phyloP scores from a whole-genome alignment of 1,140 invertebrate genomes.

The Lanistes nyassanus region DNA sequence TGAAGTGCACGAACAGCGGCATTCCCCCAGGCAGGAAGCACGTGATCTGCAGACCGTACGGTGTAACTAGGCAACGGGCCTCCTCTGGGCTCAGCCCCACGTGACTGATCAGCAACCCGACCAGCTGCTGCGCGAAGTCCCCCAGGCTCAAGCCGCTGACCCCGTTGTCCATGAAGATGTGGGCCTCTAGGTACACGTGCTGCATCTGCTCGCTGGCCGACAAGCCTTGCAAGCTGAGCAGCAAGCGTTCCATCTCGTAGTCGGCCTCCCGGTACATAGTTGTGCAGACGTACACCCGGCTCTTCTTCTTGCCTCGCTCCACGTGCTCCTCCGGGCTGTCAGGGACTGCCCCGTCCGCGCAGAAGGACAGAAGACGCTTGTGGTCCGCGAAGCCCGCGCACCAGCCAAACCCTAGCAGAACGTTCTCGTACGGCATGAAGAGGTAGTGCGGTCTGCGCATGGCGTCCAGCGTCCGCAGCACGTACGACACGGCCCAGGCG shows the following conservation, averaged over 20 bases:
- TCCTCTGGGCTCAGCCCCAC: constrained; percentile 32
- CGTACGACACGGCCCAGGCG: constrained; percentile 36
- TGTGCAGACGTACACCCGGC: constrained; percentile 50
- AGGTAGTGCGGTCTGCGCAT: constrained; percentile 31
- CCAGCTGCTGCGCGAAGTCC: constrained; percentile 54
- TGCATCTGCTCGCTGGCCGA: constrained; percentile 33
- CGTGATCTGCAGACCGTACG: constrained; percentile 51
- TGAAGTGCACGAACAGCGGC: constrained; percentile 52
- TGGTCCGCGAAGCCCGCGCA: constrained; percentile 40
- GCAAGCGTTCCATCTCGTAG: constrained; percentile 52
- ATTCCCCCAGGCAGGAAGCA: constrained; percentile 41
- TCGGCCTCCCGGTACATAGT: constrained; percentile 59
- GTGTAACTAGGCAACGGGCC: constrained; percentile 39
- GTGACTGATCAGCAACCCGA: constrained; percentile 43
- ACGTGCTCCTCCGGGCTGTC: not conserved
- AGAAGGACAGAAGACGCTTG: constrained; percentile 29
- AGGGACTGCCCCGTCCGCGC: constrained; percentile 16
- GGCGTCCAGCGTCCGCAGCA: constrained; percentile 23
- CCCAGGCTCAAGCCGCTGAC: constrained; percentile 39
- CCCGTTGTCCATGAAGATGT: constrained; percentile 61
- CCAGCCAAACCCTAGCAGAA: constrained; percentile 38
- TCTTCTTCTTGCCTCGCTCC: constrained; percentile 7
- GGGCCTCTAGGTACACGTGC: constrained; percentile 45
- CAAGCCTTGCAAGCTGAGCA: constrained; percentile 42
- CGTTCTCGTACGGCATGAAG: constrained; percentile 36